phyloP scores from a whole-genome alignment of 2,888 invertebrate species.

The Sinopyrophorus schimmeli region DNA sequence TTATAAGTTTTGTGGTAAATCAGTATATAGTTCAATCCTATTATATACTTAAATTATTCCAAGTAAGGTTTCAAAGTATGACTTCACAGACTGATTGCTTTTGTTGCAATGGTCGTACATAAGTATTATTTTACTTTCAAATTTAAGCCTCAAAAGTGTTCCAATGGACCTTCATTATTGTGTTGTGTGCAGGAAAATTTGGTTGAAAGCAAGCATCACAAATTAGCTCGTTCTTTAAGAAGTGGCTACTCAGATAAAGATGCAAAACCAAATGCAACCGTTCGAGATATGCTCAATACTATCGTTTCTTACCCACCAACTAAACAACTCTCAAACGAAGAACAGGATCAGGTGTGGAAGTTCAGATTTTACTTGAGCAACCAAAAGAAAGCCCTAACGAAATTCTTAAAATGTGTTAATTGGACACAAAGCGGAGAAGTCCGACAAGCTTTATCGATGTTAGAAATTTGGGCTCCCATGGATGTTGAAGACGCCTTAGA shows the following conservation, averaged over 20 bases:
- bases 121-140: slow-evolving; percentile 9
- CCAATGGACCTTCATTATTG: slow-evolving; percentile 8
- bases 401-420: slow-evolving; percentile 97
- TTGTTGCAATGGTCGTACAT: slow-evolving; percentile 7
- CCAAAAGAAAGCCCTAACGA: slow-evolving; percentile 93
- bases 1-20: not conserved
- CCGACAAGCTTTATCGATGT: slow-evolving; percentile 85
- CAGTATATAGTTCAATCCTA: slow-evolving; percentile 19
- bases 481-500: slow-evolving; percentile 99
- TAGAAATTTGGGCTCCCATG: slow-evolving; percentile 93
- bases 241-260: slow-evolving; percentile 89
- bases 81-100: too few relatives aligned
- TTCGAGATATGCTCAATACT: slow-evolving; percentile 85
- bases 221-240: slow-evolving; percentile 88
- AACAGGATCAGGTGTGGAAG: slow-evolving; percentile 97
- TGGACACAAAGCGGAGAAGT: slow-evolving; percentile 87
- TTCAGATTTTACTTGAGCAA: slow-evolving; percentile 91
- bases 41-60: slow-evolving; percentile 6
- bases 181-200: slow-evolving; percentile 78
- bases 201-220: slow-evolving; percentile 96
- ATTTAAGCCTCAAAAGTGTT: not conserved
- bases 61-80: slow-evolving; percentile 18
- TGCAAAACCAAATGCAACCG: slow-evolving; percentile 89
- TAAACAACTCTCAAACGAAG: slow-evolving; percentile 80
- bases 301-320: slow-evolving; percentile 89